These are phyloP conservation scores for Tapera naevia DNA, from an alignment of 2,797 vertebrate species.

Conservation along the genomic window DNA sequence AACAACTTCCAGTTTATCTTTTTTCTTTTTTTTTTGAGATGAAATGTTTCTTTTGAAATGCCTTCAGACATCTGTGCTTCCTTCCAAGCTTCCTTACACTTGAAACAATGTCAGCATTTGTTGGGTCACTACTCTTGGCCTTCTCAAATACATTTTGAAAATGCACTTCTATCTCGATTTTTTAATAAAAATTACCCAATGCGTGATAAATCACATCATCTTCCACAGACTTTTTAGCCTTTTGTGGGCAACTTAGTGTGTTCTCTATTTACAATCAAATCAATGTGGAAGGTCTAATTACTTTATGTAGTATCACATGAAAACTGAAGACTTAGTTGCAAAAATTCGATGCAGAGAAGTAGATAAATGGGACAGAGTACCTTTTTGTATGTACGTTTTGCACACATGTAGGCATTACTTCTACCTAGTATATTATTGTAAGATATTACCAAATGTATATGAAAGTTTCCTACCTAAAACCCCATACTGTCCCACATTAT, in stretches of 20 bases:
- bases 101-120: background rate
- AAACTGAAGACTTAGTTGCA: background rate
- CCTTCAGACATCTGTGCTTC: background rate
- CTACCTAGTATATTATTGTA: background rate
- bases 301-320: background rate
- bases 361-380: background rate
- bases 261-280: background rate
- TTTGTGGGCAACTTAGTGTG: background rate
- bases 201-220: background rate
- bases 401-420: background rate
- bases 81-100: background rate
- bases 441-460: background rate
- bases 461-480: background rate
- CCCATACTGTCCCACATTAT: accelerated
- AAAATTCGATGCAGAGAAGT: background rate
- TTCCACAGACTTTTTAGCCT: background rate
- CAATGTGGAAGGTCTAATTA: background rate
- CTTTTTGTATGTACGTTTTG: background rate
- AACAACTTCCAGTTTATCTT: background rate
- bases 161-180: background rate
- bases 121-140: background rate
- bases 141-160: background rate
- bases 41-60: background rate
- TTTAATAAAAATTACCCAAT: background rate
- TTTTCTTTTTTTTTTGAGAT: background rate